Percentiles rank a stretch among this genome's conserved stretches.
These are phyloP conservation scores for Poicephalus gulielmi DNA, from an alignment of 2,113 vertebrate species.

Conservation along the genomic window DNA sequence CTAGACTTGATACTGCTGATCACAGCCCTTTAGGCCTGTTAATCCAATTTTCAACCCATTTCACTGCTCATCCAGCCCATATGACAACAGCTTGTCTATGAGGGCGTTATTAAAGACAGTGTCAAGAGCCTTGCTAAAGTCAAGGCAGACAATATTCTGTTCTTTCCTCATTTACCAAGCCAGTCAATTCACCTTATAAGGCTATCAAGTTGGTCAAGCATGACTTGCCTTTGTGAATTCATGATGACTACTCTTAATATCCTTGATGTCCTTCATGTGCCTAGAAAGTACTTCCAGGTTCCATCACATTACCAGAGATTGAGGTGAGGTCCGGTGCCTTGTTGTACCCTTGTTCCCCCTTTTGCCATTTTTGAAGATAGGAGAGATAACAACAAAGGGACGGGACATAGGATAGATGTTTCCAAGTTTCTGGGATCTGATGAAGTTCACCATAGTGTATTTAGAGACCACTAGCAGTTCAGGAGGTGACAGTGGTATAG, in stretches of 20 bases:
- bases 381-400: background rate
- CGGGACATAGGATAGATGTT: background rate
- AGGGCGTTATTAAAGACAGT: background rate
- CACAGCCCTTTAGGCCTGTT: background rate
- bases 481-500: background rate
- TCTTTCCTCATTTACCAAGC: background rate
- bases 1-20: background rate
- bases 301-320: background rate
- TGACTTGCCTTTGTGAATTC: background rate
- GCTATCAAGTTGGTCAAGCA: background rate
- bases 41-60: background rate
- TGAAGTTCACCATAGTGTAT: background rate
- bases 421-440: background rate
- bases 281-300: background rate
- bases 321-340: rapidly evolving
- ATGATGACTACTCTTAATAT: background rate
- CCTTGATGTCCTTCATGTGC: background rate
- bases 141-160: background rate
- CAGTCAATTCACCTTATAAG: background rate
- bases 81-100: background rate
- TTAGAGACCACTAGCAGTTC: background rate
- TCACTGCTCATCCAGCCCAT: background rate
- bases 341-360: background rate
- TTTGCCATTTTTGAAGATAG: background rate
- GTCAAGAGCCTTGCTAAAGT: background rate